Percentiles rank a stretch among this genome's conserved stretches.
These are phyloP conservation scores for Rhabdomys pumilio DNA, from an alignment of 2,797 vertebrate species.

Conservation along the genomic window DNA sequence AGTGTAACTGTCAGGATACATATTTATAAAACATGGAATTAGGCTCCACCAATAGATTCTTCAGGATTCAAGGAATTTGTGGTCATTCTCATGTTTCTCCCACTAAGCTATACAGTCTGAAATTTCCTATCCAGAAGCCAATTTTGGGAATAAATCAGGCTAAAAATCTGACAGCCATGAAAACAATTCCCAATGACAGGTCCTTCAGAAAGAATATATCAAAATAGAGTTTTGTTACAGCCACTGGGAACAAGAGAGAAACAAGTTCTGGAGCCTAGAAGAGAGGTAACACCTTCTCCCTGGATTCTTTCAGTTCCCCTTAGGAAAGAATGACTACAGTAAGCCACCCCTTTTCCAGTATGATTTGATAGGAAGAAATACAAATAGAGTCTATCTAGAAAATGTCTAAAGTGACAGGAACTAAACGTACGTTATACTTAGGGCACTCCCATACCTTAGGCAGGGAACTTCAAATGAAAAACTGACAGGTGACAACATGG, in stretches of 20 bases:
- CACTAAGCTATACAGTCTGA: constrained; percentile 9
- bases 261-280: constrained; percentile 57
- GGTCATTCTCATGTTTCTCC: neutral
- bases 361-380: constrained; percentile 68
- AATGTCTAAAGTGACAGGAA: constrained; percentile 76
- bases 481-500: constrained; percentile 15
- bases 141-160: constrained; percentile 20
- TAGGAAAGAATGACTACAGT: constrained; percentile 55
- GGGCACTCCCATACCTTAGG: constrained; percentile 67
- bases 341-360: constrained; percentile 30
- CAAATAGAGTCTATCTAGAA: constrained; percentile 58
- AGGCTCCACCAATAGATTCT: neutral
- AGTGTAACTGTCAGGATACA: neutral
- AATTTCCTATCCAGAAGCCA: constrained; percentile 62
- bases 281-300: constrained; percentile 39
- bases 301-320: constrained; percentile 47
- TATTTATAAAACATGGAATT: neutral
- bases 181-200: constrained; percentile 61
- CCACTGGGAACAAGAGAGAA: constrained; percentile 57
- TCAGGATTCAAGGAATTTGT: neutral
- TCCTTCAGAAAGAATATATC: constrained; percentile 56
- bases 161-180: constrained; percentile 51
- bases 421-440: constrained; percentile 74
- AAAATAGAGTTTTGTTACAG: constrained; percentile 58
- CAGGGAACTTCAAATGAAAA: constrained; percentile 62